Conservation (phyloP, 2,888 invertebrate genomes). For the Melolontha melolontha region DNA sequence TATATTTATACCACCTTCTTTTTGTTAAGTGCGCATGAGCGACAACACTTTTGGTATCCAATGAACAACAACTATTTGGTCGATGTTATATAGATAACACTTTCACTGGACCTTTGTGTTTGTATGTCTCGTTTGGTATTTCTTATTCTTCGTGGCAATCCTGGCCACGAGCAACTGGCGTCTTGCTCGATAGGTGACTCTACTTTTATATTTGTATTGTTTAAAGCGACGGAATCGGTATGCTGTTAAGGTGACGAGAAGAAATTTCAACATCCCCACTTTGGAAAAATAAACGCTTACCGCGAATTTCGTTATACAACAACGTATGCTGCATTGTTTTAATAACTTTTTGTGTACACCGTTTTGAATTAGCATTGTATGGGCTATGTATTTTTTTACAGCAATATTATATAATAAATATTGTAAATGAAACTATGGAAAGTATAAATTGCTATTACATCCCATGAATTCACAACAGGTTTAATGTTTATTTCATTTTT, state of each 20-base stretch:
- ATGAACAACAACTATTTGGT: slow-evolving; percentile 28
- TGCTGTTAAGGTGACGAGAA: slow-evolving; percentile 20
- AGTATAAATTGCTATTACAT: too few species aligned
- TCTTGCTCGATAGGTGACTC: slow-evolving; percentile 61
- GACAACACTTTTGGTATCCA: slow-evolving; percentile 35
- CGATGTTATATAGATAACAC: slow-evolving; percentile 19
- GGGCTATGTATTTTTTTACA: too few species aligned
- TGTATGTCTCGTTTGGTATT: slow-evolving; percentile 31
- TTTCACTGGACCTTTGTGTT: slow-evolving; percentile 35
- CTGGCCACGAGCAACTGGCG: slow-evolving; percentile 57
- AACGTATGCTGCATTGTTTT: too few species aligned
- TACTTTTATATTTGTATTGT: slow-evolving; percentile 58
- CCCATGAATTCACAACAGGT: too few species aligned
- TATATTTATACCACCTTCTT: slow-evolving; percentile 65
- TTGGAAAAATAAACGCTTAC: not conserved
- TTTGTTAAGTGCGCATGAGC: slow-evolving; percentile 62
- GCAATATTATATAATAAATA: too few species aligned
- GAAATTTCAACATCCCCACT: slow-evolving; percentile 33
- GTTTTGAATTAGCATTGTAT: too few species aligned
- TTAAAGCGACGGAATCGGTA: slow-evolving; percentile 30
- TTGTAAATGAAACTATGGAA: too few species aligned
- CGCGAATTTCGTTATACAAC: too few species aligned
- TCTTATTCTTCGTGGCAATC: slow-evolving; percentile 44
- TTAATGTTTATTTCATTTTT: too few species aligned
- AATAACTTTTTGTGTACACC: too few species aligned